Percentiles rank a stretch among this genome's conserved stretches.
Conservation (phyloP, 2,888 invertebrate genomes). For the Myathropa florea region DNA sequence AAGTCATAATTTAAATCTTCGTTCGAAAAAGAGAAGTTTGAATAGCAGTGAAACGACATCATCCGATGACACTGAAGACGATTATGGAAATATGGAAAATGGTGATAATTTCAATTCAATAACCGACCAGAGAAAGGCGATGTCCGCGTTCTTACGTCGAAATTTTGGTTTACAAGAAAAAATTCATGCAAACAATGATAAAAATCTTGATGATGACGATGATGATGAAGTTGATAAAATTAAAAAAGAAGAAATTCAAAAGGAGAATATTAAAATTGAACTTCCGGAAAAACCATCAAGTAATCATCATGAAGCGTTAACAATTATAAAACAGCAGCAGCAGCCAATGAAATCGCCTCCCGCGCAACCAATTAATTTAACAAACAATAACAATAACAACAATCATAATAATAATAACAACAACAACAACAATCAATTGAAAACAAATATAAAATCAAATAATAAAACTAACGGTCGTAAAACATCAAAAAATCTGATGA, state of each 20-base stretch:
- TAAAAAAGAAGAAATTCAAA: slow-evolving; percentile 31
- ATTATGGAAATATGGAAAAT: slow-evolving; percentile 62
- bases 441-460: slow-evolving; percentile 63
- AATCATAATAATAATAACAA: slow-evolving; percentile 72
- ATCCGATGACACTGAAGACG: slow-evolving; percentile 53
- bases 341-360: slow-evolving; percentile 81
- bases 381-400: slow-evolving; percentile 71
- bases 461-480: slow-evolving; percentile 70
- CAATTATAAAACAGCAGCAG: slow-evolving; percentile 66
- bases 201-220: slow-evolving; percentile 19
- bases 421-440: slow-evolving; percentile 60
- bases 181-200: slow-evolving; percentile 73
- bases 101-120: slow-evolving; percentile 56
- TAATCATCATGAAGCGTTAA: neutral
- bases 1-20: slow-evolving; percentile 51
- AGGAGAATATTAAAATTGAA: slow-evolving; percentile 54
- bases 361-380: slow-evolving; percentile 78
- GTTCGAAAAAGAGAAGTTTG: slow-evolving; percentile 43
- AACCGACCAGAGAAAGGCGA: slow-evolving; percentile 77
- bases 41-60: slow-evolving; percentile 39
- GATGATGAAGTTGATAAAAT: slow-evolving; percentile 24
- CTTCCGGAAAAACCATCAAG: slow-evolving; percentile 73
- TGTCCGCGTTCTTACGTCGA: slow-evolving; percentile 76
- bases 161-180: slow-evolving; percentile 74
- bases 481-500: slow-evolving; percentile 71